A percentile compares a stretch with the other conserved stretches of the same genome.
Evolutionary conservation across 2,797 vertebrate species (phyloP).

Genomic region (Chiroxiphia lanceolata): DNA sequence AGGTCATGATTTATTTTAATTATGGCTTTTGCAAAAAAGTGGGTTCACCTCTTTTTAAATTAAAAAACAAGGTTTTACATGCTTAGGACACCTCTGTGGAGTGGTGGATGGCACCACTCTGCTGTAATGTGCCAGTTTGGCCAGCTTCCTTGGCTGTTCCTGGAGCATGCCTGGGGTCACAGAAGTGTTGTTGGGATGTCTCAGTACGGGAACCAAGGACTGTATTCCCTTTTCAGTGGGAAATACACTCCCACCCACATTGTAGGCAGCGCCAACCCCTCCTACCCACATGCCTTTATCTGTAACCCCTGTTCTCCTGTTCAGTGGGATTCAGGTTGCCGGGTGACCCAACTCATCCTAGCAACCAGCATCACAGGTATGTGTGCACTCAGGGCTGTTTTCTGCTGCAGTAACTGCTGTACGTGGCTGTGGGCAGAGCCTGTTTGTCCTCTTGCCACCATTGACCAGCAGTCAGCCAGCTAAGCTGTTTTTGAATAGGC

Average conservation of each 20-base stretch:
- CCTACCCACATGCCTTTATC: background rate
- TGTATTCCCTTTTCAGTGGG: background rate
- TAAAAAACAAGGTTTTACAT: background rate
- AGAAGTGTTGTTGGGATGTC: background rate
- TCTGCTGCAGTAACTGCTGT: background rate
- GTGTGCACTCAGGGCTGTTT: background rate
- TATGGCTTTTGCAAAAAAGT: background rate
- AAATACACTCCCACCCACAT: background rate
- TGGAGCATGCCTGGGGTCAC: background rate
- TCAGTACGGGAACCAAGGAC: background rate
- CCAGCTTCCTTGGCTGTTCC: background rate
- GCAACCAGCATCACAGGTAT: constrained; percentile 42
- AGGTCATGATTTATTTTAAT: background rate
- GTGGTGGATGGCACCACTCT: background rate
- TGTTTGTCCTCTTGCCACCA: background rate
- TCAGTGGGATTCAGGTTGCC: constrained; percentile 12
- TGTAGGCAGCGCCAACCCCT: background rate
- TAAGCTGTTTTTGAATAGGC: background rate
- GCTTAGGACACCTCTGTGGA: background rate
- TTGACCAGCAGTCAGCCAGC: background rate
- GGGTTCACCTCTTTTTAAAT: background rate
- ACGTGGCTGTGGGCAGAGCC: background rate
- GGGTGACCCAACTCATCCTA: constrained; percentile 26
- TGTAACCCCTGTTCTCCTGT: background rate
- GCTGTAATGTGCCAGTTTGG: background rate